Percentiles rank a stretch among this genome's conserved stretches.
Evolutionary conservation across 2,888 invertebrate species (phyloP).

Genomic region (Malthinus seriepunctatus): DNA sequence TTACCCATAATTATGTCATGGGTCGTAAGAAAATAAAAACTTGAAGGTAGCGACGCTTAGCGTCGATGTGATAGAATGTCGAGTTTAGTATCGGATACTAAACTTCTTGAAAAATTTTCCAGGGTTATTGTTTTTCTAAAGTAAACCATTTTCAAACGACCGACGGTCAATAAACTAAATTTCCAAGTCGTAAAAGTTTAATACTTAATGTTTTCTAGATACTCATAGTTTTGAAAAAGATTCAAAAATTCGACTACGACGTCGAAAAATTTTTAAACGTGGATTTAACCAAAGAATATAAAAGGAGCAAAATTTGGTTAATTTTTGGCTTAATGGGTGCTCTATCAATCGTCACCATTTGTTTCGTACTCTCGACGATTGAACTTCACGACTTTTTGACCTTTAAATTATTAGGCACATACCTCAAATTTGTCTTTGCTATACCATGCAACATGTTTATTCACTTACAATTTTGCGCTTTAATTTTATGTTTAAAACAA

Average conservation of each 20-base stretch:
- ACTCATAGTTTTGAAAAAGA: not conserved
- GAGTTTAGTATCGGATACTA: too few species aligned
- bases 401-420: not conserved
- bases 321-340: not conserved
- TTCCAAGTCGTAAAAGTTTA: too few species aligned
- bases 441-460: not conserved
- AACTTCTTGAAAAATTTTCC: too few species aligned
- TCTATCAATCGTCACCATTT: not conserved
- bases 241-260: not conserved
- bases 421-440: not conserved
- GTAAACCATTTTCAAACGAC: not conserved
- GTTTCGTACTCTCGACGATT: not conserved
- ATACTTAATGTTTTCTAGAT: constrained; percentile 2
- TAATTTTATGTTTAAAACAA: constrained; percentile 7
- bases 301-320: not conserved
- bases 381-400: not conserved
- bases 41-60: too few species aligned
- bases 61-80: too few species aligned
- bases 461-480: constrained; percentile 8
- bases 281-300: constrained; percentile 3
- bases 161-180: not conserved
- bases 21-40: too few species aligned
- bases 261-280: not conserved
- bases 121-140: too few species aligned
- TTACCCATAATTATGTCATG: too few species aligned